Evolutionary conservation across 2,888 invertebrate species (phyloP), one percentile per base, ranked within the genome.

Genomic region (Drosophila rubida): DNA sequence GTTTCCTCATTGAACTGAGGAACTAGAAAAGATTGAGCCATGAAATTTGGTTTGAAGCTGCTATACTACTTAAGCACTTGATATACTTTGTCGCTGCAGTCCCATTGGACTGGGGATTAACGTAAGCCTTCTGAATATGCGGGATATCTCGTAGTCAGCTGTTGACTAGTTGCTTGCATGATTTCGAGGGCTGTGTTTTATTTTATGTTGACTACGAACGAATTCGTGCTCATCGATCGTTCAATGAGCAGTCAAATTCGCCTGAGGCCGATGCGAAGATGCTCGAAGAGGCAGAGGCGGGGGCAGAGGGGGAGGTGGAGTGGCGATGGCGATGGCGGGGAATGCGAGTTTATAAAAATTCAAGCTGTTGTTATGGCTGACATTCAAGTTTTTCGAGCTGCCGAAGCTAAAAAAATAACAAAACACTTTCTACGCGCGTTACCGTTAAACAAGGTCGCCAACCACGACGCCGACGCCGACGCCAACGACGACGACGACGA

Each of bases 361-460:
- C 45, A 32, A 75, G 45, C 53, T 58, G 50, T 41, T 54, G 45
- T 60, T 63, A 53, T 49, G 41, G 63, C 71, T 82, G 85, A 46
- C 78, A 68, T 78, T 86, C 76, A 81, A 80, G 83, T 87, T 86
- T 79, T 68, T 67, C 54, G 14, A 71, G 62, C 76, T 79, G 62
- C 42, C 57, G 13, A 41, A 44, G 25, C 25, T 25, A 41, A 39
- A 49, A 16, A 62, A 70, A n/a, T n/a, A 77, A 70, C 68, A 83
- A 88, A 84, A 88, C 88, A 84, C 84, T 84, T 84, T 84, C 84
- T 84, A 84, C 88, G 87, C 81, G 82, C 85, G 70, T 81, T 88
- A 88, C 88, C 84, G 84, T 84, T 83, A 87, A 87, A 84, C 83
- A 84, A 84, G 83, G 83, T 84, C 83, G 84, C 70, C 85, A 72